Conservation (phyloP, 2,888 invertebrate genomes). For the Heliconius sara region DNA sequence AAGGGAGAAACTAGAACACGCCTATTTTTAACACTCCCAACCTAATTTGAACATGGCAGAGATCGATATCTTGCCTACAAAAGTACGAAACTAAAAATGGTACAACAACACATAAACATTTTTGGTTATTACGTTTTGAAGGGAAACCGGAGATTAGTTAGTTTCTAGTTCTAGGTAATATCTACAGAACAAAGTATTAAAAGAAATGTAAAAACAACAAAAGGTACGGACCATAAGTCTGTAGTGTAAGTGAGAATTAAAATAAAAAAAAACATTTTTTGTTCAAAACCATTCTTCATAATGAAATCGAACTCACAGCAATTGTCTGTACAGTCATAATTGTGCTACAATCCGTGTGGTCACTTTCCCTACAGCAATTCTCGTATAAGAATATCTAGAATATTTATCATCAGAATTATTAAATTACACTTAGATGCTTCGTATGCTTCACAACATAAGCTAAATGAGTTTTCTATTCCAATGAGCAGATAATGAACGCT, state of each 20-base stretch:
- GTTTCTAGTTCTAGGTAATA: too few species aligned
- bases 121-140: too few species aligned
- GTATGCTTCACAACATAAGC: constrained; percentile 12
- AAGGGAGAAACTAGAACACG: neutral
- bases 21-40: neutral
- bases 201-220: too few species aligned
- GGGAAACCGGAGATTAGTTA: too few species aligned
- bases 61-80: neutral
- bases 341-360: neutral
- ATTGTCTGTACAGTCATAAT: neutral
- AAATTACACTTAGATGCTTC: constrained; percentile 20
- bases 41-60: neutral
- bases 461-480: constrained; percentile 19
- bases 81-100: neutral
- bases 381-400: neutral
- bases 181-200: too few species aligned
- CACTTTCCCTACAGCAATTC: neutral
- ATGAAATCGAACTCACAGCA: neutral
- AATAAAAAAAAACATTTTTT: neutral
- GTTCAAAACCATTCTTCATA: neutral
- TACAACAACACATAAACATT: neutral
- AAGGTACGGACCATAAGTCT: too few species aligned
- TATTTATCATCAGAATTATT: constrained; percentile 11
- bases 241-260: too few species aligned
- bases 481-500: constrained; percentile 26